Percentiles rank a stretch among this genome's conserved stretches.
phyloP scores from a whole-genome alignment of 2,888 invertebrate genomes.

The Cosmia pyralina region DNA sequence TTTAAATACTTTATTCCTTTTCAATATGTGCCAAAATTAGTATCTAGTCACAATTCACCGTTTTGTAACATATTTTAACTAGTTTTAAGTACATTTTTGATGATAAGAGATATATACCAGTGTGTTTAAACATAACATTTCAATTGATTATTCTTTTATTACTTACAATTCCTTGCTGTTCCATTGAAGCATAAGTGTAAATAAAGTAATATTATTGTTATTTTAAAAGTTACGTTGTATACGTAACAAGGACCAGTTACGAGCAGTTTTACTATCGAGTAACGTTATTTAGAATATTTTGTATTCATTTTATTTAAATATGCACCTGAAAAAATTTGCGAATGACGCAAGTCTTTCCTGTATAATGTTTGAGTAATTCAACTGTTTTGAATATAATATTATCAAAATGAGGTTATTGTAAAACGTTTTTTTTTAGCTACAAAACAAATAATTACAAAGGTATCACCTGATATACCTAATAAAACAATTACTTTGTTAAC shows the following conservation, averaged over 20 bases:
- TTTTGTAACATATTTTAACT: slow-evolving; percentile 30
- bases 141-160: slow-evolving; percentile 67
- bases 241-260: slow-evolving; percentile 33
- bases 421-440: background rate
- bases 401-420: background rate
- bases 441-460: background rate
- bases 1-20: slow-evolving; percentile 53
- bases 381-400: slow-evolving; percentile 9
- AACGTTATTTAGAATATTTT: slow-evolving; percentile 23
- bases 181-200: slow-evolving; percentile 85
- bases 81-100: slow-evolving; percentile 43
- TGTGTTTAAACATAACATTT: slow-evolving; percentile 52
- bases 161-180: slow-evolving; percentile 90
- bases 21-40: slow-evolving; percentile 58
- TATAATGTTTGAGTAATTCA: slow-evolving; percentile 19
- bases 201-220: slow-evolving; percentile 64
- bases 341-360: slow-evolving; percentile 30
- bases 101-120: slow-evolving; percentile 49
- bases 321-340: slow-evolving; percentile 12
- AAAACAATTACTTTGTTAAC: background rate
- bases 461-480: background rate
- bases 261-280: slow-evolving; percentile 17
- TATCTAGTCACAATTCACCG: slow-evolving; percentile 51
- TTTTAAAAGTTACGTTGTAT: slow-evolving; percentile 42
- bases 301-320: slow-evolving; percentile 20